Base-by-base conservation (phyloP, 1,140 invertebrate species). In the Dolichoris vasculosae region DNA sequence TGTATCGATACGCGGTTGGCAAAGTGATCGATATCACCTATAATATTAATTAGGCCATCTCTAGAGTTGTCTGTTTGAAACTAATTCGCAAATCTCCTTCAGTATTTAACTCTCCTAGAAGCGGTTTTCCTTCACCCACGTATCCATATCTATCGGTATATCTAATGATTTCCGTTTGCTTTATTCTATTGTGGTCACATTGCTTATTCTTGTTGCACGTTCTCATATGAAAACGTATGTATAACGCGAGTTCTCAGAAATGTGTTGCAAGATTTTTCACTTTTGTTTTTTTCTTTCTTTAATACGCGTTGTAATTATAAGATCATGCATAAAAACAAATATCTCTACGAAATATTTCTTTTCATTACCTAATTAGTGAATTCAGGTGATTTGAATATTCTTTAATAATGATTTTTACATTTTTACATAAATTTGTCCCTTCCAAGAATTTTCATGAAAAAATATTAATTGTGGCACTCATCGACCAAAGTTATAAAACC, bases 1-100 rank as follows among this genome's bases (percentile, higher is more conserved):
- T 51, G 43, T 48, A 48, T 73, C 35, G 63, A 84, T 38, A 40
- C n/a, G 38, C 63, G 55, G 23, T 81, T 69, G 55, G 51, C 3
- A 69, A 59, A 15, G 59, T 59, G 77, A 63, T 63, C 69, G 26
- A 81, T 79, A 76, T 26, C 55, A 23, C 79, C n/a, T 59, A 26
- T 67, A 82, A 76, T 38, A 86, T 63, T 48, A 83, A 87, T 91
- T 93, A 93, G 92, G 92, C 93, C 93, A 93, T 93, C 93, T 93
- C 93, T 92, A 93, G 92, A 93, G 93, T 93, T 93, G 92, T 91
- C 93, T 92, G 91, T 92, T n/a, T 83, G 76, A 76, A 67, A 59
- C 59, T 82, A 30, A 40, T 85, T 67, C 32, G 69, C 69, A 43
- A 43, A 0, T 13, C 15, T 67, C 30, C 32, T 67, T 67, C 64